Conservation (phyloP, 2,797 vertebrate genomes). For the Onychomys leucogaster region DNA sequence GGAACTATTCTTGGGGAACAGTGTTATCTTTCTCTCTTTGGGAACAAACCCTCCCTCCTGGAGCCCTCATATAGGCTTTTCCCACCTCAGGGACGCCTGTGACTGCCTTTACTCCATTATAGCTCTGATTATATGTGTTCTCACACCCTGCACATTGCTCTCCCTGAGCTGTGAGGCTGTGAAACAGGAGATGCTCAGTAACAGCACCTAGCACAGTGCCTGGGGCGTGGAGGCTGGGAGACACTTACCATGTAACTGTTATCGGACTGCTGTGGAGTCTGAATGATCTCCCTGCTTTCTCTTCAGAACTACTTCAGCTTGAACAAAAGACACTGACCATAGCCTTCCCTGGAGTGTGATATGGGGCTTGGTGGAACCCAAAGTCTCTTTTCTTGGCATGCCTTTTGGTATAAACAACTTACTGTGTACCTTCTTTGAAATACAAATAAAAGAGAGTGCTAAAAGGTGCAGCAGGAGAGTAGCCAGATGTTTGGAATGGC, state of each 20-base stretch:
- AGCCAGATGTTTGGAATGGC: not conserved
- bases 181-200: not conserved
- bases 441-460: slow-evolving; percentile 7
- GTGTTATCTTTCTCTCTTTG: slow-evolving; percentile 8
- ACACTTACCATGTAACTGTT: not conserved
- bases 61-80: not conserved
- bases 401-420: not conserved
- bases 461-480: not conserved
- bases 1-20: not conserved
- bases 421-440: not conserved
- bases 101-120: not conserved
- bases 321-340: not conserved
- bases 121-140: not conserved
- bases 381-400: not conserved
- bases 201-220: not conserved
- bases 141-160: not conserved
- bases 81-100: not conserved
- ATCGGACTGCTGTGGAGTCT: not conserved
- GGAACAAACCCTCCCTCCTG: not conserved
- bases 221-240: not conserved
- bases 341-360: not conserved
- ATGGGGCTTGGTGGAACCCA: not conserved
- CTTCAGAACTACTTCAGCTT: not conserved
- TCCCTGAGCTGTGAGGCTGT: not conserved
- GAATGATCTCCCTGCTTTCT: not conserved